These are phyloP conservation scores for Bucorvus abyssinicus DNA, from an alignment of 2,797 vertebrate species.

Conservation along the genomic window DNA sequence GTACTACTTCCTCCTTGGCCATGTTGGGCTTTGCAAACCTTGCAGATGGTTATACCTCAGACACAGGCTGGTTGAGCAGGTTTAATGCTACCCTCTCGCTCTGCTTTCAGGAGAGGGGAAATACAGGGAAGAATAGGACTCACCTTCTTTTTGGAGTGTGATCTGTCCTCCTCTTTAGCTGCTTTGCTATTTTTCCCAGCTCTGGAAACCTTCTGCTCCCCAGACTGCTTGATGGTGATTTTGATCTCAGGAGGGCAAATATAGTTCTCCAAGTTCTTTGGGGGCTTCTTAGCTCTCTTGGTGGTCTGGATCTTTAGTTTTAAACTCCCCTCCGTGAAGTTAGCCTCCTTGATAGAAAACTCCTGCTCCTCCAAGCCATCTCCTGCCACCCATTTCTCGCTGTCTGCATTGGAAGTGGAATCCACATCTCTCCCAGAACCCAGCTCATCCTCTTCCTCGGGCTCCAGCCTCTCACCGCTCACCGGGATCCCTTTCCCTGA, in stretches of 20 bases:
- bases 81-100: background rate
- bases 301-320: conserved; percentile 99
- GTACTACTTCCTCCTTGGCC: background rate
- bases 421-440: conserved; percentile 84
- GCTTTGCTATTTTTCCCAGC: conserved; percentile 81
- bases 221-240: conserved; percentile 94
- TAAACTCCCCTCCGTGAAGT: conserved; percentile 96
- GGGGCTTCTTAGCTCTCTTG: conserved; percentile 96
- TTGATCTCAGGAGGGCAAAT: conserved; percentile 98
- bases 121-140: background rate
- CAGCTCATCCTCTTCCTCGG: conserved; percentile 88
- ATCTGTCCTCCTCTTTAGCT: conserved; percentile 89
- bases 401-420: conserved; percentile 84
- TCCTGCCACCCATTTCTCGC: conserved; percentile 83
- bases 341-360: conserved; percentile 99
- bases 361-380: conserved; percentile 91
- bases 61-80: background rate
- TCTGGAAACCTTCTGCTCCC: conserved; percentile 85
- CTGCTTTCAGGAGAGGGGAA: background rate
- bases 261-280: conserved; percentile 98
- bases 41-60: background rate
- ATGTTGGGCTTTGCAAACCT: background rate
- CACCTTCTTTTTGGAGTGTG: conserved; percentile 94
- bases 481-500: conserved; percentile 81
- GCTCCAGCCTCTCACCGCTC: conserved; percentile 85